phyloP scores from a whole-genome alignment of 2,888 invertebrate genomes.

The Mamestra brassicae region DNA sequence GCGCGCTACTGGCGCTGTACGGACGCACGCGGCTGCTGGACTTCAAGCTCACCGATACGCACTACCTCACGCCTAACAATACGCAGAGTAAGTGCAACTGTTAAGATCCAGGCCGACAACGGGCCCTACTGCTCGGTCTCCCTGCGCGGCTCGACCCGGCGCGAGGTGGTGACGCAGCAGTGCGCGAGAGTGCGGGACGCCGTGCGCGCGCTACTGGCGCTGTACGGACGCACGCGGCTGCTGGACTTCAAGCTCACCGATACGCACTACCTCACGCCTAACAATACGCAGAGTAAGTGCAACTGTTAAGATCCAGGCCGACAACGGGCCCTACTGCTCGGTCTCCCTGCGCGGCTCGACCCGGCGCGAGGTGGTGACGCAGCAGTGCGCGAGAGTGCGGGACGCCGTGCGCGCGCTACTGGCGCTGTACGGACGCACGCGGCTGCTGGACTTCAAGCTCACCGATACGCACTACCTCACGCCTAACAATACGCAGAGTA shows the following conservation, averaged over 20 bases:
- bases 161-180: conserved; percentile 92
- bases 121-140: conserved; percentile 94
- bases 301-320: conserved; percentile 75
- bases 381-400: conserved; percentile 93
- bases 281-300: conserved; percentile 76
- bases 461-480: conserved; percentile 91
- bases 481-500: conserved; percentile 81
- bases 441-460: conserved; percentile 95
- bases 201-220: conserved; percentile 95
- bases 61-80: conserved; percentile 89
- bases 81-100: conserved; percentile 66
- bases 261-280: conserved; percentile 89
- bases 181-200: conserved; percentile 95
- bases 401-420: conserved; percentile 95
- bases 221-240: conserved; percentile 96
- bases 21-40: conserved; percentile 96
- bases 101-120: conserved; percentile 85
- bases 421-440: conserved; percentile 96
- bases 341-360: conserved; percentile 92
- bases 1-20: conserved; percentile 96
- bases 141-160: conserved; percentile 90
- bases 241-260: conserved; percentile 95
- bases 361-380: conserved; percentile 91
- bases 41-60: conserved; percentile 93
- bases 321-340: conserved; percentile 93